Conservation (phyloP, 2,113 vertebrate species). For the Gallinago jamesoni region DNA sequence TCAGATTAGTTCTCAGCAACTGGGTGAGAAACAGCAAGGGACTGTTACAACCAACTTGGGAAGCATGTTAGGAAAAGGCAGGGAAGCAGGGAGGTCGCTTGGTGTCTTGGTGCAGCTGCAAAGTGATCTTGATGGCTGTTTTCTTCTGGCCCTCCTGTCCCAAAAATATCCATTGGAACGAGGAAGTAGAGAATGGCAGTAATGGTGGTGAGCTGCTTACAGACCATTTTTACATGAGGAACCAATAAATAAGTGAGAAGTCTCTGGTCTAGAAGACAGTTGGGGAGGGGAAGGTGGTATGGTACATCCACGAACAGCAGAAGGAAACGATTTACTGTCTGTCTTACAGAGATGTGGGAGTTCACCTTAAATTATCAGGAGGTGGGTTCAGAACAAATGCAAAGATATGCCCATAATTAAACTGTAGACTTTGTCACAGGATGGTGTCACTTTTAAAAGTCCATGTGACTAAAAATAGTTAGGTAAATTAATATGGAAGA, state of each 20-base stretch:
- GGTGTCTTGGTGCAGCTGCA: background rate
- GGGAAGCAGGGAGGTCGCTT: background rate
- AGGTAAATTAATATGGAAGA: background rate
- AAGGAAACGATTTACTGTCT: background rate
- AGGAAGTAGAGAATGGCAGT: background rate
- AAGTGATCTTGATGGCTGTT: background rate
- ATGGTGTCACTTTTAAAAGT: background rate
- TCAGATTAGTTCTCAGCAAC: background rate
- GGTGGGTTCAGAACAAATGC: background rate
- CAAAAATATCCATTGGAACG: background rate
- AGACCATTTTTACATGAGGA: background rate
- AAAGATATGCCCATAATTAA: background rate
- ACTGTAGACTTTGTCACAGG: background rate
- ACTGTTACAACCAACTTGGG: background rate
- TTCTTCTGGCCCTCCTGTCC: background rate
- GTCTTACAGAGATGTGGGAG: background rate
- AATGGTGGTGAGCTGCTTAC: background rate
- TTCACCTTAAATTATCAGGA: background rate
- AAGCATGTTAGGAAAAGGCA: background rate
- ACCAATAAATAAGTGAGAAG: background rate
- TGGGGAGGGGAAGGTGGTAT: background rate
- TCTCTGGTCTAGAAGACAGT: background rate
- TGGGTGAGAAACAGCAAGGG: background rate
- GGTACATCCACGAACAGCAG: background rate
- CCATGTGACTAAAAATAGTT: background rate